Conservation (phyloP, 2,113 vertebrate species). For the Capreolus pygargus region DNA sequence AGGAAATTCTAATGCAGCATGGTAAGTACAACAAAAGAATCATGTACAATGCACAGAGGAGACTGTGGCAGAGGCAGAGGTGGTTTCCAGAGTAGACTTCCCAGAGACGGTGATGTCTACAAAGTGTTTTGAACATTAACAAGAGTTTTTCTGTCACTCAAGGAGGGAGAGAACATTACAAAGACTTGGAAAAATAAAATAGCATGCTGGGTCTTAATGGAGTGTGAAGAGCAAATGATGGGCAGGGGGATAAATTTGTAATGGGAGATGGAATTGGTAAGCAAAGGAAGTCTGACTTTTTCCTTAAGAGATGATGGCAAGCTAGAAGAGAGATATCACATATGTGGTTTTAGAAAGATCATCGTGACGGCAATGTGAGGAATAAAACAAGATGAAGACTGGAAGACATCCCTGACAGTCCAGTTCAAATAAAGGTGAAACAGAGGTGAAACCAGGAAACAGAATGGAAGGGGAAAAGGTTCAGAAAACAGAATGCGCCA, state of each 20-base stretch:
- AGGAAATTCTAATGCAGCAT: conserved; percentile 64
- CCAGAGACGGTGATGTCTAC: background rate
- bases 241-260: background rate
- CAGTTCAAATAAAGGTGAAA: background rate
- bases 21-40: conserved; percentile 67
- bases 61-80: conserved; percentile 38
- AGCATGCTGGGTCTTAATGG: background rate
- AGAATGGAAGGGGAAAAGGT: background rate
- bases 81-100: conserved; percentile 29
- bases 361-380: background rate
- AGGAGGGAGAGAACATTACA: background rate
- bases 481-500: background rate
- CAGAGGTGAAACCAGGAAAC: background rate
- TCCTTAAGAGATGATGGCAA: background rate
- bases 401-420: background rate
- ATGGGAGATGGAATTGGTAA: background rate
- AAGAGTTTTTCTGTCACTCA: conserved; percentile 4
- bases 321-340: background rate
- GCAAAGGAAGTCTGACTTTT: background rate
- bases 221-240: background rate
- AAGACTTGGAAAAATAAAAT: conserved; percentile 20
- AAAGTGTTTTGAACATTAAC: conserved; percentile 28
- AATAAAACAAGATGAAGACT: background rate
- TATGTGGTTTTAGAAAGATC: background rate
- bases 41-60: conserved; percentile 56